These are phyloP conservation scores for Physeter macrocephalus DNA, from an alignment of 2,113 vertebrate genomes.

Conservation along the genomic window DNA sequence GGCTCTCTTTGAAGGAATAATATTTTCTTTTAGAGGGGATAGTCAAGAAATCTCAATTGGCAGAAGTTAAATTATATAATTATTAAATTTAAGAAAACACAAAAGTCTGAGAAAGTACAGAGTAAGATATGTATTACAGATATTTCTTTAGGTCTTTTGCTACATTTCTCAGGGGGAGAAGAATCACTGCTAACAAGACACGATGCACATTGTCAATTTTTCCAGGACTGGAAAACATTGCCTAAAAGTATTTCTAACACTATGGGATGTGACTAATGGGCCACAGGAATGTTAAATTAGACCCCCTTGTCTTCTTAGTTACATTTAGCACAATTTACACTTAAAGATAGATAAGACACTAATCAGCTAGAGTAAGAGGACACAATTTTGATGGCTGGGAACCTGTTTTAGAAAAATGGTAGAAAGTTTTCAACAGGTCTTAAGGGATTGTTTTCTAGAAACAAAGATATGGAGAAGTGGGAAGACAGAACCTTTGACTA, in stretches of 20 bases:
- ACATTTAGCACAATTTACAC: constrained; percentile 51
- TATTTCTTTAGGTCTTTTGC: neutral
- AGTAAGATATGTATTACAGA: neutral
- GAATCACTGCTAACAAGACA: constrained; percentile 10
- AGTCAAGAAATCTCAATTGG: neutral
- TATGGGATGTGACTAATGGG: constrained; percentile 25
- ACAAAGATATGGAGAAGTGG: neutral
- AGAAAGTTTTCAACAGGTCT: neutral
- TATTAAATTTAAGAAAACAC: neutral
- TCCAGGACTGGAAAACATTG: neutral
- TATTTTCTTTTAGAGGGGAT: neutral
- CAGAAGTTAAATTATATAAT: constrained; percentile 16
- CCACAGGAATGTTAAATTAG: constrained; percentile 51
- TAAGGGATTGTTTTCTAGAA: neutral
- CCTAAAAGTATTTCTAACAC: constrained; percentile 6
- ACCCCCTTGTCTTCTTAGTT: constrained; percentile 31
- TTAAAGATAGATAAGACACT: constrained; percentile 36
- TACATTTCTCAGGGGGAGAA: neutral
- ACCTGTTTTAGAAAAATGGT: neutral
- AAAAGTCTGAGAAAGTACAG: neutral
- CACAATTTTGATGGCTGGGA: neutral
- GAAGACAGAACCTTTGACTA: neutral
- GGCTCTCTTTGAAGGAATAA: neutral
- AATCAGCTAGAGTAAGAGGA: neutral
- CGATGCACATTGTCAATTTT: neutral